Conservation (phyloP, 1,140 invertebrate species). For the Drosophila pseudoobscura region DNA sequence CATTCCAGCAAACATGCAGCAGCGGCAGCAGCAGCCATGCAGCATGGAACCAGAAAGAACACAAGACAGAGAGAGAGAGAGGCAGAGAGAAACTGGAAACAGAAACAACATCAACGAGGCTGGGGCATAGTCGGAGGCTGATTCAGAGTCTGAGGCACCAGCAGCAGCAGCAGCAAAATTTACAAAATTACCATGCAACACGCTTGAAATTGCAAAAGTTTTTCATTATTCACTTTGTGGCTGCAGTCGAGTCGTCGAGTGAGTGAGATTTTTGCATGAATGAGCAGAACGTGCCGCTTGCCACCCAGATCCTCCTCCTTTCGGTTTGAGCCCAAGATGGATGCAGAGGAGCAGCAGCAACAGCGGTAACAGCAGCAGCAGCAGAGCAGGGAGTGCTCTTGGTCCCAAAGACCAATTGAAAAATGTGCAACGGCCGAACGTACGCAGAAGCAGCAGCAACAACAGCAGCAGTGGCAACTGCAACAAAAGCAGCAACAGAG, state of each 20-base stretch:
- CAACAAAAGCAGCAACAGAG: conserved; percentile 26
- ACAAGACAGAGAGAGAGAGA: conserved; percentile 30
- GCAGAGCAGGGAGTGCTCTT: too few species aligned
- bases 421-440: conserved; percentile 71
- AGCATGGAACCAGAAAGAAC: conserved; percentile 26
- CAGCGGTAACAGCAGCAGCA: neutral
- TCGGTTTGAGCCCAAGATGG: conserved; percentile 59
- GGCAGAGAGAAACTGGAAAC: conserved; percentile 13
- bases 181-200: conserved; percentile 82
- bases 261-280: conserved; percentile 81
- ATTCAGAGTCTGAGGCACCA: conserved; percentile 47
- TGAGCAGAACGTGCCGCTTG: conserved; percentile 72
- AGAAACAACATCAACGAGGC: conserved; percentile 46
- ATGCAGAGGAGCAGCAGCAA: conserved; percentile 36
- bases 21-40: conserved; percentile 19
- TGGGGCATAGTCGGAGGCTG: conserved; percentile 45
- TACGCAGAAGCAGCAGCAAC: conserved; percentile 46
- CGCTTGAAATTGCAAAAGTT: conserved; percentile 82
- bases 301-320: conserved; percentile 27
- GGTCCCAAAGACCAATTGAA: conserved; percentile 73
- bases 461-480: neutral
- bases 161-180: conserved; percentile 66
- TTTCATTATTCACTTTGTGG: conserved; percentile 82
- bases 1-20: conserved; percentile 30
- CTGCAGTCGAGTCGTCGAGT: conserved; percentile 78